Conservation (phyloP, 1,140 invertebrate genomes). For the Lepidurus arcticus region DNA sequence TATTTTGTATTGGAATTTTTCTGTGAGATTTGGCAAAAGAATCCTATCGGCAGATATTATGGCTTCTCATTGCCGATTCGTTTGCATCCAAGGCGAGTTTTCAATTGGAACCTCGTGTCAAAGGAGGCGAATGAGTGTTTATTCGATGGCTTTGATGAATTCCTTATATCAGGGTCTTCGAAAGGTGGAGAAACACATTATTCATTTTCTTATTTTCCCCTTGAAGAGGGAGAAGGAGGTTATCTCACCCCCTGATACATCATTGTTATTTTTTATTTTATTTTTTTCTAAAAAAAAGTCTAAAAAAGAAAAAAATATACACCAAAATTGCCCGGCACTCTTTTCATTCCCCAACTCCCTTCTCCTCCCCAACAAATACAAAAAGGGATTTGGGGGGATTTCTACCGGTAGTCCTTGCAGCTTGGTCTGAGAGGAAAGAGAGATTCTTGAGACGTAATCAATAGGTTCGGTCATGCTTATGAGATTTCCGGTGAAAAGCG, state of each 20-base stretch:
- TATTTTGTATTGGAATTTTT: background rate
- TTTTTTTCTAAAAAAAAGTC: background rate
- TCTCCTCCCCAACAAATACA: background rate
- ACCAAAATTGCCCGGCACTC: background rate
- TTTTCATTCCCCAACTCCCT: background rate
- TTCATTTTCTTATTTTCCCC: background rate
- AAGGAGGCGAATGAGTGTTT: background rate
- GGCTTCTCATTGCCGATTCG: background rate
- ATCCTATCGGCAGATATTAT: background rate
- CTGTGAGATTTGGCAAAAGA: background rate
- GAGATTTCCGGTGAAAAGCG: slow-evolving; percentile 9
- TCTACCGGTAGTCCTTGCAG: background rate
- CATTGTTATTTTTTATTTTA: background rate
- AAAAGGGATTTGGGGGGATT: background rate
- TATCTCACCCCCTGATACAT: slow-evolving; percentile 8
- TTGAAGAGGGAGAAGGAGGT: background rate
- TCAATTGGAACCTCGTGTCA: background rate
- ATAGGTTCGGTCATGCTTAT: slow-evolving; percentile 17
- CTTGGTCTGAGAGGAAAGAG: background rate
- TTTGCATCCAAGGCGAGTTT: background rate
- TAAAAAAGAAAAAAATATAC: background rate
- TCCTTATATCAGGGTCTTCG: background rate
- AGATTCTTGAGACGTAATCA: slow-evolving; percentile 22
- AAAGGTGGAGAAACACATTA: background rate
- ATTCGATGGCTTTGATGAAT: background rate